Base-by-base conservation (phyloP, 2,797 vertebrate species). In the Distichodus sexfasciatus region DNA sequence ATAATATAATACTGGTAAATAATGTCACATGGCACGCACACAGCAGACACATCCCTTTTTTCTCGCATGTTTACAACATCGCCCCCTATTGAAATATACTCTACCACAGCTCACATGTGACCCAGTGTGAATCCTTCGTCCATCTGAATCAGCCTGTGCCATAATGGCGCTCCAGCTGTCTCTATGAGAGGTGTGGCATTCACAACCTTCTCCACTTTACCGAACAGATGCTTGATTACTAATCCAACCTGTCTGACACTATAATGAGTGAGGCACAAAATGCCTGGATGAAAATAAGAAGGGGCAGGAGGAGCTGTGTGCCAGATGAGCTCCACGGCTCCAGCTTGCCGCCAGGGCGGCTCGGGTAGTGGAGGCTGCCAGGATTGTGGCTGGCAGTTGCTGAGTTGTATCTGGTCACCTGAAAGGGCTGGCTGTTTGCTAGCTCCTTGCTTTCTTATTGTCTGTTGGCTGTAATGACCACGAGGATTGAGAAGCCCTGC, bases 201-300 rank as follows among this genome's bases (percentile, higher is more conserved):
- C 40, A 46, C 55, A 72, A 36, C 73, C 66, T 74, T 63, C 44
- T 63, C 44, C 38, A 44, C 50, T 73, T 69, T 53, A 66, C 62
- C 41, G 63, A 57, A 75, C 76, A 78, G 76, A 78, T 71, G 77
- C 68, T 79, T 53, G 70, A 79, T 68, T 48, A 71, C 40, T 68
- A 68, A 68, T 57, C 67, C 68, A 36, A 64, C 59, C 64, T 75
- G 6, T 62, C 33, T 54, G 41, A 40, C 35, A n/a, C 35, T 64
- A 29, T 75, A 61, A 63, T 53, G 53, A 69, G 50, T 58, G 62
- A 65, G 59, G 54, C 67, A 67, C 63, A 71, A 57, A 74, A 71
- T 71, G 53, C 17, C 53, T 71, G 67, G 64, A 61, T 71, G 53
- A 66, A 64, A 73, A 66, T 62, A 60, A 67, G 62, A 73, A 65